Base-by-base conservation (phyloP, 1,140 invertebrate genomes). In the Conopomorpha cramerella region DNA sequence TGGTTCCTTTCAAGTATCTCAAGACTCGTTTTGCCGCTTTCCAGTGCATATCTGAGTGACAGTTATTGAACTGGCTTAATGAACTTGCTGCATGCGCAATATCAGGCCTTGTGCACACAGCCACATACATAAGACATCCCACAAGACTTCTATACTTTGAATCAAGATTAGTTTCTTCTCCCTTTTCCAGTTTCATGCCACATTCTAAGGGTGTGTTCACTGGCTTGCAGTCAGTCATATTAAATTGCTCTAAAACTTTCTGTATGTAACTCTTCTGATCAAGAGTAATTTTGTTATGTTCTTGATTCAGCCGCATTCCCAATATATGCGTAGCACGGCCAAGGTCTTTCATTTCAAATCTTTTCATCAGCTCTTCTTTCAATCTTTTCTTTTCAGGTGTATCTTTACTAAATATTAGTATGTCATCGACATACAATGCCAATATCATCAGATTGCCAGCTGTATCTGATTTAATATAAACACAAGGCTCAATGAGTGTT, bases 261-360 rank as follows among this genome's bases (percentile, higher is more conserved):
- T 2, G 4, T 32, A 32, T 32, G 30, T 32, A 32, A 17, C 3
- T 10, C 8, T 17, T 32, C 16, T 16, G 30, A 38, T 49, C 36
- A n/a, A 48, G 26, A 28, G 31, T 39, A 32, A 49, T 32, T 38
- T 41, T 16, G 27, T 38, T 44, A 12, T 44, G 4, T 30, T 34
- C 28, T 35, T 39, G 25, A 14, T 16, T 41, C 33, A 46, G 11
- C 8, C 36, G n/a, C 41, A 47, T 47, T 23, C 41, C 45, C 16
- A 47, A 31, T 17, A 47, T 26, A 39, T 43, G 36, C 8, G 2
- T 32, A 37, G 45, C 41, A 41, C 3, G 29, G 1, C 41, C 41
- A 27, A 47, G 23, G 23, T 47, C 41, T 30, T 33, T 47, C 35
- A 44, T 47, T 33, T 47, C 38, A 36, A 47, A 43, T 30, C 23